phyloP scores from a whole-genome alignment of 1,140 invertebrate genomes.

The Thalassaphorura encarpata region DNA sequence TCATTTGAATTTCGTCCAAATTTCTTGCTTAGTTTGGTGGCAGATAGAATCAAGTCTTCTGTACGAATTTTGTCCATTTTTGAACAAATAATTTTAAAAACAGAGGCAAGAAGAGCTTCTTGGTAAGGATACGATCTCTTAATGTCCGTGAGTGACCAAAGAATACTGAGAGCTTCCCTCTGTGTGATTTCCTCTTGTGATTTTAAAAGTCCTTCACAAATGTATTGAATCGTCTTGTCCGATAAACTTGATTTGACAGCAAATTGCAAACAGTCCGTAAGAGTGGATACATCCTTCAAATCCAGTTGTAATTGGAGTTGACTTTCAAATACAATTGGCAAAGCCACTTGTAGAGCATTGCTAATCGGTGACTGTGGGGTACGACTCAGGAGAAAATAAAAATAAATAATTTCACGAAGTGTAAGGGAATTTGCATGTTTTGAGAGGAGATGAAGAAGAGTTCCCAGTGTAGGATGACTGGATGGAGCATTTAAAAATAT shows the following conservation, averaged over 20 bases:
- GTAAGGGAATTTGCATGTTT: slow-evolving; percentile 48
- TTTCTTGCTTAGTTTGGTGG: slow-evolving; percentile 39
- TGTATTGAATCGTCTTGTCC: slow-evolving; percentile 36
- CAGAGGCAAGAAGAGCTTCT: background rate
- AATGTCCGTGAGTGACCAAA: slow-evolving; percentile 19
- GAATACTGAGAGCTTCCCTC: slow-evolving; percentile 21
- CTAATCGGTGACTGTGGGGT: slow-evolving; percentile 41
- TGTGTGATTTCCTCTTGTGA: slow-evolving; percentile 15
- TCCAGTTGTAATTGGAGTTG: slow-evolving; percentile 46
- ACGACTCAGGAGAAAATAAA: slow-evolving; percentile 46
- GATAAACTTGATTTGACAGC: slow-evolving; percentile 42
- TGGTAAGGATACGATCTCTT: background rate
- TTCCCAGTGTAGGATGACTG: slow-evolving; percentile 47
- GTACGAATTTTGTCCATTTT: slow-evolving; percentile 36
- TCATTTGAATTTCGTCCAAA: slow-evolving; percentile 39
- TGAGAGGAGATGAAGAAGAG: slow-evolving; percentile 49
- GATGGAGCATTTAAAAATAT: slow-evolving; percentile 45
- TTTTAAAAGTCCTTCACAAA: slow-evolving; percentile 21
- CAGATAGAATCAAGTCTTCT: slow-evolving; percentile 40
- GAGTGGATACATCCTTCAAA: slow-evolving; percentile 39
- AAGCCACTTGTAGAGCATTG: slow-evolving; percentile 47
- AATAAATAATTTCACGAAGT: slow-evolving; percentile 49
- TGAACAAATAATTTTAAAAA: background rate
- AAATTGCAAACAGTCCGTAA: slow-evolving; percentile 45
- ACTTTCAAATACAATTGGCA: slow-evolving; percentile 52